Evolutionary conservation across 2,888 invertebrate species (phyloP).

Genomic region (Chaetoderma sp.): DNA sequence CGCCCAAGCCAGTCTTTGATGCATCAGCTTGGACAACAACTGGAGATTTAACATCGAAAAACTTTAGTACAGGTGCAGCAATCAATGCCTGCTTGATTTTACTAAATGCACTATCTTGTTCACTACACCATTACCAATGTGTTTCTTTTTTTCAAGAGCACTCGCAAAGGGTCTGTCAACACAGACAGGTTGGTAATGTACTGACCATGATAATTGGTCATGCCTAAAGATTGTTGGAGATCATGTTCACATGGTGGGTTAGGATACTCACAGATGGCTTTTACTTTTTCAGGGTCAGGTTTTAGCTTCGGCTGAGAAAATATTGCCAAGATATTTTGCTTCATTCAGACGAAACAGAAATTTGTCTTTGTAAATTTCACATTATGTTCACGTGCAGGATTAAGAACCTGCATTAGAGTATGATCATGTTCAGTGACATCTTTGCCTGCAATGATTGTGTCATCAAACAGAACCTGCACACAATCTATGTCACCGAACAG

Average conservation of each 20-base stretch:
- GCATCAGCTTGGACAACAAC: slow-evolving; percentile 26
- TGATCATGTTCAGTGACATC: slow-evolving; percentile 35
- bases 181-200: slow-evolving; percentile 37
- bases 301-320: slow-evolving; percentile 22
- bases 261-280: slow-evolving; percentile 37
- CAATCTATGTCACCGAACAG: no score
- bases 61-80: slow-evolving; percentile 28
- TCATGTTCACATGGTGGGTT: slow-evolving; percentile 23
- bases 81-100: slow-evolving; percentile 29
- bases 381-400: slow-evolving; percentile 22
- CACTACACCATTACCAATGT: slow-evolving; percentile 13
- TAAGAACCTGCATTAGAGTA: slow-evolving; percentile 30
- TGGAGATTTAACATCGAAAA: slow-evolving; percentile 19
- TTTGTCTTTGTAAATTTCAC: slow-evolving; percentile 34
- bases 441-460: slow-evolving; percentile 33
- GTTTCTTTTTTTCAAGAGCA: slow-evolving; percentile 24
- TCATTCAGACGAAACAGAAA: slow-evolving; percentile 19
- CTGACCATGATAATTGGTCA: slow-evolving; percentile 29
- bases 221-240: slow-evolving; percentile 29
- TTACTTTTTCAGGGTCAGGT: slow-evolving; percentile 18
- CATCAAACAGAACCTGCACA: slow-evolving; percentile 34
- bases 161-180: slow-evolving; percentile 32
- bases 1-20: slow-evolving; percentile 32
- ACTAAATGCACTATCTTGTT: slow-evolving; percentile 13
- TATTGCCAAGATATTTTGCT: slow-evolving; percentile 35